These are phyloP conservation scores for Tuberolachnus salignus DNA, from an alignment of 2,888 invertebrate species.

Conservation along the genomic window DNA sequence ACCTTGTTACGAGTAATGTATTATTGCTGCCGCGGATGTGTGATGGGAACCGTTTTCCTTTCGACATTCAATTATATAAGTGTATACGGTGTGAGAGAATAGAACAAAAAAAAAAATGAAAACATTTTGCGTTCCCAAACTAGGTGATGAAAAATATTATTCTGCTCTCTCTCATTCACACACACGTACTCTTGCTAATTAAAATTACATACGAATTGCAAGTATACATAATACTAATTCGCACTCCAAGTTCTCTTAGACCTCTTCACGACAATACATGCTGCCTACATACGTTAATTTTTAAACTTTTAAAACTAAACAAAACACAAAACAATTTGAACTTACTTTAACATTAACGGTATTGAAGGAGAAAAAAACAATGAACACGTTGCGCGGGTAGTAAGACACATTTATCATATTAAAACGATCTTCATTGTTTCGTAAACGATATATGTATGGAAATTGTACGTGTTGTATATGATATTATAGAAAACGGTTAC, in stretches of 20 bases:
- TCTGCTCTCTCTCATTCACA: neutral
- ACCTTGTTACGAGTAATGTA: constrained; percentile 6
- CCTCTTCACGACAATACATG: neutral
- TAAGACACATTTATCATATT: constrained; percentile 2
- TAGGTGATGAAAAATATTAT: constrained; percentile 11
- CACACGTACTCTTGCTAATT: constrained; percentile 5
- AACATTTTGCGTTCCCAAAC: constrained; percentile 22
- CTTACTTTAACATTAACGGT: no score
- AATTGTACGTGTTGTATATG: no score
- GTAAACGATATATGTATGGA: neutral
- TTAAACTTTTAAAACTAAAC: neutral
- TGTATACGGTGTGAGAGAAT: constrained; percentile 1
- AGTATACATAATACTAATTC: constrained; percentile 1
- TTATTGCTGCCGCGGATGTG: neutral
- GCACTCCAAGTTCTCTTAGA: neutral
- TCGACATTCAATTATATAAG: constrained; percentile 37
- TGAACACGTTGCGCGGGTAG: neutral
- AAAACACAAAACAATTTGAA: no score
- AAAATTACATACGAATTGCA: neutral
- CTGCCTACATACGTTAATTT: neutral
- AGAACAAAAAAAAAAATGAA: neutral
- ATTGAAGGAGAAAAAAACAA: neutral
- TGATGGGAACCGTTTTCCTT: constrained; percentile 39
- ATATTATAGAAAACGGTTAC: constrained; percentile 17
- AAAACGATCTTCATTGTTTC: constrained; percentile 1